These are phyloP conservation scores for Drosophila gunungcola DNA, from an alignment of 1,140 invertebrate genomes.

Conservation along the genomic window DNA sequence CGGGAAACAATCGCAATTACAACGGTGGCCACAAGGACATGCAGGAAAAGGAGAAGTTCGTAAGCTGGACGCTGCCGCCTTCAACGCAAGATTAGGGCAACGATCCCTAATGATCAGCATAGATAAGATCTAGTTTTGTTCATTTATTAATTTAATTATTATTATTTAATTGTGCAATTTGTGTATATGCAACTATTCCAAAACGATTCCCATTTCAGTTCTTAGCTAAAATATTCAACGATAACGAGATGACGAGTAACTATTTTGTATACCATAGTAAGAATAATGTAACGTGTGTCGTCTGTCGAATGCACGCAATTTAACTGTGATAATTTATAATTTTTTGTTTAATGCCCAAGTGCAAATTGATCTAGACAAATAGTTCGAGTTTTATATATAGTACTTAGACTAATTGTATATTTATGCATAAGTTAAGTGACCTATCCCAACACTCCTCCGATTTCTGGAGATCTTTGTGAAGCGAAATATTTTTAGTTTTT, in stretches of 20 bases:
- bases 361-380: slow-evolving; percentile 65
- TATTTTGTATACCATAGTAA: slow-evolving; percentile 57
- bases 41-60: slow-evolving; percentile 72
- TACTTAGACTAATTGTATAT: slow-evolving; percentile 55
- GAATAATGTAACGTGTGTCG: slow-evolving; percentile 54
- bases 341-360: slow-evolving; percentile 67
- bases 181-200: slow-evolving; percentile 73
- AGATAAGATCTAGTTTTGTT: slow-evolving; percentile 24
- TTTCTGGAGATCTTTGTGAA: slow-evolving; percentile 3
- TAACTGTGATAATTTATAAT: slow-evolving; percentile 80
- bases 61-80: slow-evolving; percentile 74
- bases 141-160: slow-evolving; percentile 50
- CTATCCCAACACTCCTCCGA: slow-evolving; percentile 13
- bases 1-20: slow-evolving; percentile 65
- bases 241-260: slow-evolving; percentile 27
- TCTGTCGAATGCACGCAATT: slow-evolving; percentile 81
- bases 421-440: slow-evolving; percentile 60
- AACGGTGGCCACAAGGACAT: slow-evolving; percentile 51
- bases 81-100: slow-evolving; percentile 42
- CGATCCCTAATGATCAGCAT: slow-evolving; percentile 1
- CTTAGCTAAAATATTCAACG: slow-evolving; percentile 47
- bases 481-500: slow-evolving; percentile 10
- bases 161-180: slow-evolving; percentile 70
- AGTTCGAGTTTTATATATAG: slow-evolving; percentile 63
- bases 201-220: slow-evolving; percentile 68